phyloP scores from a whole-genome alignment of 2,888 invertebrate species.

The Parascotia fuliginaria region DNA sequence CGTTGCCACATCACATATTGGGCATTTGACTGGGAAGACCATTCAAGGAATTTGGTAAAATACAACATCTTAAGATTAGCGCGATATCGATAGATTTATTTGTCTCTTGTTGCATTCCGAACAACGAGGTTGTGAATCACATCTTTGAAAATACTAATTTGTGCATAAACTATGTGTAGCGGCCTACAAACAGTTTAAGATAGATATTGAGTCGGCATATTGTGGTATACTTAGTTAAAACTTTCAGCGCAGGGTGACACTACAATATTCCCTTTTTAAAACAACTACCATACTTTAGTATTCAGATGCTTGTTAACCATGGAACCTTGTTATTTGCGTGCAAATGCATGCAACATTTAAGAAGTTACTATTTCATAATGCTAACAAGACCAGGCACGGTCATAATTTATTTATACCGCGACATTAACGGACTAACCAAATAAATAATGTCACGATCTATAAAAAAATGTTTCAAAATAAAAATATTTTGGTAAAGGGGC shows the following conservation, averaged over 20 bases:
- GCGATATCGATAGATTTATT: too few species aligned
- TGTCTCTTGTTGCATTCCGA: too few species aligned
- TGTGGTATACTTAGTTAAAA: too few species aligned
- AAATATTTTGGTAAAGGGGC: constrained; percentile 65
- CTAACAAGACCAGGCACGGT: constrained; percentile 53
- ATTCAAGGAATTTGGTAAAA: constrained; percentile 25
- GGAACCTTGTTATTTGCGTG: constrained; percentile 37
- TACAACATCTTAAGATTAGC: too few species aligned
- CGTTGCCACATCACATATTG: constrained; percentile 50
- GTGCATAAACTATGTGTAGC: too few species aligned
- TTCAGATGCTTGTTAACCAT: constrained; percentile 31
- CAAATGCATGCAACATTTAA: constrained; percentile 36
- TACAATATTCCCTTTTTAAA: not conserved
- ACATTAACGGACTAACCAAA: constrained; percentile 60
- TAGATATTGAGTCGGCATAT: too few species aligned
- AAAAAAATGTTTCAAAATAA: constrained; percentile 78
- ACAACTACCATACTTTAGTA: constrained; percentile 14
- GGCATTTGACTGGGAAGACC: constrained; percentile 35
- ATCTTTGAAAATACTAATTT: too few species aligned
- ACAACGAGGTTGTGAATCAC: too few species aligned
- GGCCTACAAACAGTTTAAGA: too few species aligned
- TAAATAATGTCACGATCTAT: constrained; percentile 80
- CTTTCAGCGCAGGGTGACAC: too few species aligned
- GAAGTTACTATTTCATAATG: constrained; percentile 50
- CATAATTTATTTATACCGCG: constrained; percentile 39